These are phyloP conservation scores for Pterophyllum scalare DNA, from an alignment of 2,113 vertebrate genomes.

Conservation along the genomic window DNA sequence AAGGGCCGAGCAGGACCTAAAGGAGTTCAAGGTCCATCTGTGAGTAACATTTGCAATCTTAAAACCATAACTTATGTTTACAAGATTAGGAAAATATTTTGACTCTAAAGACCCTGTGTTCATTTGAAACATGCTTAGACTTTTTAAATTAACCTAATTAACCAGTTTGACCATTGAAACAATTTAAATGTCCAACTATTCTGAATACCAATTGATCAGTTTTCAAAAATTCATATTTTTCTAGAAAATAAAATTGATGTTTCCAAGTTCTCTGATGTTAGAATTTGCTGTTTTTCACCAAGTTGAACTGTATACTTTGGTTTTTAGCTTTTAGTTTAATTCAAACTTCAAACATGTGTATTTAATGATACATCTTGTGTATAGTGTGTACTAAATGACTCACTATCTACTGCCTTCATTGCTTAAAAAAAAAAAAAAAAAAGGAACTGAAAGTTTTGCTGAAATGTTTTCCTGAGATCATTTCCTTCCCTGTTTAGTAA, in stretches of 20 bases:
- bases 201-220: background rate
- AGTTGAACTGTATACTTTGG: background rate
- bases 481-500: background rate
- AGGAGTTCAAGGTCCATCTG: slow-evolving; percentile 76
- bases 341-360: rapidly evolving
- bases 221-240: too few species aligned
- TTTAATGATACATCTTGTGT: background rate
- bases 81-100: background rate
- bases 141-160: background rate
- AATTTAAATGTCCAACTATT: background rate
- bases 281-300: background rate
- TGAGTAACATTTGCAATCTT: slow-evolving; percentile 56
- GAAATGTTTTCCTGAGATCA: background rate
- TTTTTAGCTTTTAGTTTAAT: background rate
- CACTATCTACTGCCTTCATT: background rate
- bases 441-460: background rate
- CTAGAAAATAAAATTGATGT: too few species aligned
- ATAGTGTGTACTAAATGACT: background rate
- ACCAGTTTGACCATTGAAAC: background rate
- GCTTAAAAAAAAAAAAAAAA: background rate
- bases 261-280: background rate
- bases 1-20: slow-evolving; percentile 76
- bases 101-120: too few species aligned
- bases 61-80: background rate
- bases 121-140: background rate